Evolutionary conservation across 2,888 invertebrate species (phyloP).

Genomic region (Gari tellinella): DNA sequence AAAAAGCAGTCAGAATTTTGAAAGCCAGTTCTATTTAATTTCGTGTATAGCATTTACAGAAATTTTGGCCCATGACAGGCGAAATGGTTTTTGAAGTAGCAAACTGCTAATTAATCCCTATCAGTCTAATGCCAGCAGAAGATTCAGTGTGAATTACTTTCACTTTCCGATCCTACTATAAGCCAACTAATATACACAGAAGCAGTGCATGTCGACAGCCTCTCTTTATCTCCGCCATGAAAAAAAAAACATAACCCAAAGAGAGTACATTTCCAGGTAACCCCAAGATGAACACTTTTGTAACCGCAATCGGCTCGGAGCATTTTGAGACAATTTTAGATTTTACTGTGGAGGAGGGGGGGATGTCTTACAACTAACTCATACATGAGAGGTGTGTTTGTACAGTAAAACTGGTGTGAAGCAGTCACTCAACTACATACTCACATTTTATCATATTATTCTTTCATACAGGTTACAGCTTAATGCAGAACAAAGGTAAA

Average conservation of each 20-base stretch:
- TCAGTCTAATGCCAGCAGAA: not conserved
- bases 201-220: no score
- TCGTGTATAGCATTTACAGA: no score
- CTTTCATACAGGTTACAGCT: no score
- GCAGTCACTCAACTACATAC: no score
- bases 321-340: constrained; percentile 38
- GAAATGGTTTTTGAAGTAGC: no score
- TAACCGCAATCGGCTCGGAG: not conserved
- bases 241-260: constrained; percentile 7
- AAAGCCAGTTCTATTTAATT: no score
- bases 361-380: constrained; percentile 20
- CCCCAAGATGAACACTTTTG: not conserved
- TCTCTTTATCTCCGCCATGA: no score
- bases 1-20: no score
- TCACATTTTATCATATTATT: no score
- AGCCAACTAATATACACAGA: constrained; percentile 1
- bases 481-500: no score
- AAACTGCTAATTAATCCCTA: not conserved
- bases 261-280: constrained; percentile 6
- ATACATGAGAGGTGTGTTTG: constrained; percentile 28
- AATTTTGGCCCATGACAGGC: no score
- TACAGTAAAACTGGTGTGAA: no score
- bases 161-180: constrained; percentile 6
- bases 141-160: not conserved
- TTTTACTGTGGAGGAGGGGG: constrained; percentile 25